Evolutionary conservation across 2,113 vertebrate genomes (phyloP).

Genomic region (Anseranas semipalmata): DNA sequence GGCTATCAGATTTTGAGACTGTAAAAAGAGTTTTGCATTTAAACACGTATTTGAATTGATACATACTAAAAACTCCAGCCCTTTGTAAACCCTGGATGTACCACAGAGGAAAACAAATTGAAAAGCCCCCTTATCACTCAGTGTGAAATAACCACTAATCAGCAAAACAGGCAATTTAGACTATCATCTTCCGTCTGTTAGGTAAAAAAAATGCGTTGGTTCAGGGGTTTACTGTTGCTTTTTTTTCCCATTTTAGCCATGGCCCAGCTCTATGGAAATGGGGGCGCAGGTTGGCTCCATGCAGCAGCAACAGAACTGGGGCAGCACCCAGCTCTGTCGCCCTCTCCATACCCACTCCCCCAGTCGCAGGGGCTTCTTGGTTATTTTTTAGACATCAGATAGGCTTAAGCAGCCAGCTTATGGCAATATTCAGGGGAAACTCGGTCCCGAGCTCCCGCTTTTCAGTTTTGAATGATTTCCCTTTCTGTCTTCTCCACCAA

Average conservation of each 20-base stretch:
- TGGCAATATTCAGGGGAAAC: neutral
- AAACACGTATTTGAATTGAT: neutral
- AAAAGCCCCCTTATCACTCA: neutral
- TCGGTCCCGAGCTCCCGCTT: neutral
- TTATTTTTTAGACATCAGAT: neutral
- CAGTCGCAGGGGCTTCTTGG: neutral
- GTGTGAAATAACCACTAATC: neutral
- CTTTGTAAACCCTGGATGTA: neutral
- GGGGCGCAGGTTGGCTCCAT: neutral
- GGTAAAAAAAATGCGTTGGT: neutral
- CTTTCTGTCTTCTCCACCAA: neutral
- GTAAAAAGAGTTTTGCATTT: neutral
- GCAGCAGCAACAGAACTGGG: neutral
- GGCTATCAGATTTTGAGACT: neutral
- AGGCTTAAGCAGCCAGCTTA: neutral
- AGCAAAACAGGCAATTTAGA: neutral
- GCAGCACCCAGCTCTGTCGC: neutral
- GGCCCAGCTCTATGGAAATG: fast-evolving
- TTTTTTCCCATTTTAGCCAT: neutral
- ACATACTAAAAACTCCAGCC: neutral
- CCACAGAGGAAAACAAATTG: neutral
- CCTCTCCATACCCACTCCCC: fast-evolving
- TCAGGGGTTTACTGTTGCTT: neutral
- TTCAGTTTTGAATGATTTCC: neutral
- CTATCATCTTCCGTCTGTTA: neutral